phyloP scores from a whole-genome alignment of 2,797 vertebrate species.

The Lerista edwardsae region DNA sequence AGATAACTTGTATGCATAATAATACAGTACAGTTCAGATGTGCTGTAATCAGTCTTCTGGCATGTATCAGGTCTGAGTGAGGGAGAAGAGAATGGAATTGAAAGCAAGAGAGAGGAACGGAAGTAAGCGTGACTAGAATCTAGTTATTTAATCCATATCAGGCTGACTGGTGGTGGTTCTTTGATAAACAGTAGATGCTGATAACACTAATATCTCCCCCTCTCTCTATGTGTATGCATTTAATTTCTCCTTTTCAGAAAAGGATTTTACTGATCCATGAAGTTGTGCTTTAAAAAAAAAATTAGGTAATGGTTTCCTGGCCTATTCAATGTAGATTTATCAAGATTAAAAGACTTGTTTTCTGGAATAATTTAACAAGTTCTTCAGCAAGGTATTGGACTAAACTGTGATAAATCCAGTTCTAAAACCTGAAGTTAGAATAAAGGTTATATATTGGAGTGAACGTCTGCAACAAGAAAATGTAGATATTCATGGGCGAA shows the following conservation, averaged over 20 bases:
- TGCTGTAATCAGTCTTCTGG: not conserved
- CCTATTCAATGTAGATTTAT: not conserved
- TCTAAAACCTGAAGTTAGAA: not conserved
- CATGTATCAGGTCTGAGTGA: not conserved
- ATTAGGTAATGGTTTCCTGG: not conserved
- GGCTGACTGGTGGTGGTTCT: not conserved
- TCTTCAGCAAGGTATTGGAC: not conserved
- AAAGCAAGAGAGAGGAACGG: not conserved
- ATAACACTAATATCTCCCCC: not conserved
- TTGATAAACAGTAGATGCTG: not conserved
- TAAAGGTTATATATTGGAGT: not conserved
- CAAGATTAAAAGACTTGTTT: not conserved
- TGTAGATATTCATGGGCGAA: not conserved
- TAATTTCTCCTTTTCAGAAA: not conserved
- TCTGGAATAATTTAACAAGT: not conserved
- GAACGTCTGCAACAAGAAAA: not conserved
- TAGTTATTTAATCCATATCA: not conserved
- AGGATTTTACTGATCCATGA: not conserved
- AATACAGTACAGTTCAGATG: not conserved
- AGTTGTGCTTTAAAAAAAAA: not conserved
- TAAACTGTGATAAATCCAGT: not conserved
- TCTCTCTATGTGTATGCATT: not conserved
- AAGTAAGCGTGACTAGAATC: not conserved
- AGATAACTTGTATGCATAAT: not conserved
- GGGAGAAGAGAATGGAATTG: not conserved